phyloP scores from a whole-genome alignment of 1,140 invertebrate genomes.

The Drosophila parvula region DNA sequence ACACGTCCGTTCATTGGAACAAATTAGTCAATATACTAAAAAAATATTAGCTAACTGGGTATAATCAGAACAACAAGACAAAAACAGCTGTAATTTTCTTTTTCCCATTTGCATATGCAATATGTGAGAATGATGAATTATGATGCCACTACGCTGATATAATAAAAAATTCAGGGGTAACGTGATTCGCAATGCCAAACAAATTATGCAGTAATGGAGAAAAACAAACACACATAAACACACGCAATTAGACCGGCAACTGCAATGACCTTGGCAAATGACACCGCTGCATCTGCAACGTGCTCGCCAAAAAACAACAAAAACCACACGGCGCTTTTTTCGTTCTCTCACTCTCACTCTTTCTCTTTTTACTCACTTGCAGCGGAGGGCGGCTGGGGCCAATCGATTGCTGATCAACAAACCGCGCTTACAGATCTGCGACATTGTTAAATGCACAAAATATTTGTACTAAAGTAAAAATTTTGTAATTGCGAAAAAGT shows the following conservation, averaged over 20 bases:
- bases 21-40: constrained; percentile 13
- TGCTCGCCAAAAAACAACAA: constrained; percentile 41
- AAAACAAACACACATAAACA: constrained; percentile 28
- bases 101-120: not conserved
- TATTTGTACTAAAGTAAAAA: constrained; percentile 38
- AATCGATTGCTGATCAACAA: constrained; percentile 63
- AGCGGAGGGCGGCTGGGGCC: constrained; percentile 57
- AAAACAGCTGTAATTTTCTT: constrained; percentile 28
- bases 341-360: not conserved
- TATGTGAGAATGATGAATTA: constrained; percentile 13
- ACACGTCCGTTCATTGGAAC: not conserved
- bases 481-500: constrained; percentile 37
- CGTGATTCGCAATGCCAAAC: constrained; percentile 33
- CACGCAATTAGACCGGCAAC: constrained; percentile 50
- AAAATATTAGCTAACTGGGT: constrained; percentile 5
- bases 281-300: constrained; percentile 64
- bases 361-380: constrained; percentile 57
- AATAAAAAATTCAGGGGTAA: constrained; percentile 35
- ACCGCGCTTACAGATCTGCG: constrained; percentile 66
- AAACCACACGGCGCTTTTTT: constrained; percentile 9
- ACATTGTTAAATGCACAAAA: constrained; percentile 50
- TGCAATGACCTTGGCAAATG: constrained; percentile 78
- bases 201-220: constrained; percentile 49
- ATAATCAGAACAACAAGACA: not conserved
- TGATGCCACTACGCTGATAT: constrained; percentile 41